phyloP scores from a whole-genome alignment of 2,797 vertebrate genomes.

The Crenuchus spilurus region DNA sequence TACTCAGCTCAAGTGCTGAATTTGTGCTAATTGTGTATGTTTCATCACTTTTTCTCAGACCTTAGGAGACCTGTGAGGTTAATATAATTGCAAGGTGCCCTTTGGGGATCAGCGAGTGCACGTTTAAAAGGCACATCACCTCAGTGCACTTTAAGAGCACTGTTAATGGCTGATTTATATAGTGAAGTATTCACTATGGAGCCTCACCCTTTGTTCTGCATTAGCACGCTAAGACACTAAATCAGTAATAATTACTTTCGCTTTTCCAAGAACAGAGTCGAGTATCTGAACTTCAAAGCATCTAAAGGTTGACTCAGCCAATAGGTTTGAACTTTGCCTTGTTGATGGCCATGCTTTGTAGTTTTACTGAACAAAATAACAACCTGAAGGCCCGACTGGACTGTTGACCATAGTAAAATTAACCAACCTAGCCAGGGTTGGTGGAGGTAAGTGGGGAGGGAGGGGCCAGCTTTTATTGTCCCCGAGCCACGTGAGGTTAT shows the following conservation, averaged over 20 bases:
- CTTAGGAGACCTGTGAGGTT: not conserved
- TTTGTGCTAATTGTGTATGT: not conserved
- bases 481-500: constrained; percentile 57
- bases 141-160: not conserved
- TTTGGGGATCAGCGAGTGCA: not conserved
- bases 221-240: constrained; percentile 22
- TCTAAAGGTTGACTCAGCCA: not conserved
- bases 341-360: constrained; percentile 23
- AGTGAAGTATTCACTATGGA: constrained; percentile 13
- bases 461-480: constrained; percentile 51
- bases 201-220: not conserved
- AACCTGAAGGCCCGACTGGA: constrained; percentile 14
- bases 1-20: not conserved
- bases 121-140: not conserved
- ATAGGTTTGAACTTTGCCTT: constrained; percentile 37
- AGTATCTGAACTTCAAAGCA: constrained; percentile 31
- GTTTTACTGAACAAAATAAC: constrained; percentile 45
- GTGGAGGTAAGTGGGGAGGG: constrained; percentile 40
- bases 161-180: constrained; percentile 25
- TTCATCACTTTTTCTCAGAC: not conserved
- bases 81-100: constrained; percentile 5
- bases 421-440: not conserved
- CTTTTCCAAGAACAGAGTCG: constrained; percentile 34
- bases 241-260: constrained; percentile 40
- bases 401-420: constrained; percentile 39